These are phyloP conservation scores for Brachystomella parvula DNA, from an alignment of 1,140 invertebrate genomes.

Conservation along the genomic window DNA sequence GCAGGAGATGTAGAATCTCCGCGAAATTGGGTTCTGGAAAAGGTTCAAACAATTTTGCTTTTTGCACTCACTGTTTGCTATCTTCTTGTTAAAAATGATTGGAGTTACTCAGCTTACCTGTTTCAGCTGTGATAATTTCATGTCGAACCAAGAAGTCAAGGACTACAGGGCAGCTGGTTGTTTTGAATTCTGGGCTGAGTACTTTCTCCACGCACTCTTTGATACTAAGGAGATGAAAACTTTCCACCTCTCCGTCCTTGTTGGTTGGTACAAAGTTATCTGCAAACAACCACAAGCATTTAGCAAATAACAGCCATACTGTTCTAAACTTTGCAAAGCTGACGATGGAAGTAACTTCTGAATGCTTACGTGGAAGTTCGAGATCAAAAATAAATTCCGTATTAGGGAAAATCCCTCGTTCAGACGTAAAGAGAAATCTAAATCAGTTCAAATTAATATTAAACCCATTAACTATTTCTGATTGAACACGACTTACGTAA, in stretches of 20 bases:
- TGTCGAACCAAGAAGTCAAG: constrained; percentile 86
- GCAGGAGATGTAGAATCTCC: constrained; percentile 70
- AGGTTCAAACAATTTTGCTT: constrained; percentile 35
- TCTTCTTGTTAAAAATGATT: neutral
- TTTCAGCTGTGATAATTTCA: constrained; percentile 77
- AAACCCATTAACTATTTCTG: neutral
- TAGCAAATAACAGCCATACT: too few species aligned
- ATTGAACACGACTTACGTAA: constrained; percentile 56
- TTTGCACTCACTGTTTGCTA: neutral
- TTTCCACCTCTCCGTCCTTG: constrained; percentile 85
- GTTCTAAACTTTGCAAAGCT: too few species aligned
- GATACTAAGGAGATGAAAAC: constrained; percentile 74
- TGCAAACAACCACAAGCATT: too few species aligned
- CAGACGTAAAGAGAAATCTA: constrained; percentile 84
- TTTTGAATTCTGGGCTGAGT: constrained; percentile 67
- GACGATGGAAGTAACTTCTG: too few species aligned
- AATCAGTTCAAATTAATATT: constrained; percentile 20
- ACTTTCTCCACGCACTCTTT: constrained; percentile 51
- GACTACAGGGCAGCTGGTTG: constrained; percentile 79
- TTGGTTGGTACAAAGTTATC: constrained; percentile 81
- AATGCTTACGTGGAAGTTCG: constrained; percentile 76
- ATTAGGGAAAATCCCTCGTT: constrained; percentile 84
- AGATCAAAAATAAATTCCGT: constrained; percentile 92
- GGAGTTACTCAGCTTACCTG: constrained; percentile 54
- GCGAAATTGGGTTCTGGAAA: constrained; percentile 68